phyloP scores from a whole-genome alignment of 2,113 vertebrate genomes.

The Anguilla rostrata region DNA sequence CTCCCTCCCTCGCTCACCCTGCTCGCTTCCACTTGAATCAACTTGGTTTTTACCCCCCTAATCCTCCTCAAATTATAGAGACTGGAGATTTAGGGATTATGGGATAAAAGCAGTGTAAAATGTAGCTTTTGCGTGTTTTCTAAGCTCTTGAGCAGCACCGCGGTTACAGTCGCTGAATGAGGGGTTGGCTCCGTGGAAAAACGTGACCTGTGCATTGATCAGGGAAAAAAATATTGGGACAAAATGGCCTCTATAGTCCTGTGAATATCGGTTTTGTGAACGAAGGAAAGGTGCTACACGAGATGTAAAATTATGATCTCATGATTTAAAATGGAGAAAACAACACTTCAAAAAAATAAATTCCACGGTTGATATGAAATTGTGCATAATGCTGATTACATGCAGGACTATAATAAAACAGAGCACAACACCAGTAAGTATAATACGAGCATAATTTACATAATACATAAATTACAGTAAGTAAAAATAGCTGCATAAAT shows the following conservation, averaged over 20 bases:
- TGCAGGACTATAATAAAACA: no score
- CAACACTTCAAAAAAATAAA: no score
- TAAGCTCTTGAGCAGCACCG: not conserved
- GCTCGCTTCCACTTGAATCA: not conserved
- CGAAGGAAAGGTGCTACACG: no score
- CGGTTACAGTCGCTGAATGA: constrained; percentile 1
- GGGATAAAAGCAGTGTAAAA: constrained; percentile 20
- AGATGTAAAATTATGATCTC: no score
- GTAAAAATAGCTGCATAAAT: no score
- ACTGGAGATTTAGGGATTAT: constrained; percentile 26
- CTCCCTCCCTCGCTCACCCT: not conserved
- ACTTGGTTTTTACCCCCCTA: constrained; percentile 1
- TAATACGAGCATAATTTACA: no score
- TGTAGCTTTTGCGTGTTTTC: constrained; percentile 6
- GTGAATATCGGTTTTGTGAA: no score
- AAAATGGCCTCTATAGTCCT: not conserved
- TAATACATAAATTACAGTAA: no score
- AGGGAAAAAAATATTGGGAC: not conserved
- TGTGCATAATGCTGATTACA: no score
- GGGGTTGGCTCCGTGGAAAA: not conserved
- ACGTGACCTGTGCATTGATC: not conserved
- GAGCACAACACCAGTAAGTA: no score
- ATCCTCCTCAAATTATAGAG: constrained; percentile 13
- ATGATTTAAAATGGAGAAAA: no score
- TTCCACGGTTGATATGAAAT: no score